Evolutionary conservation across 2,113 vertebrate species (phyloP), one percentile per base, ranked within the genome.

Genomic region (Sinocyclocheilus anshuiensis): DNA sequence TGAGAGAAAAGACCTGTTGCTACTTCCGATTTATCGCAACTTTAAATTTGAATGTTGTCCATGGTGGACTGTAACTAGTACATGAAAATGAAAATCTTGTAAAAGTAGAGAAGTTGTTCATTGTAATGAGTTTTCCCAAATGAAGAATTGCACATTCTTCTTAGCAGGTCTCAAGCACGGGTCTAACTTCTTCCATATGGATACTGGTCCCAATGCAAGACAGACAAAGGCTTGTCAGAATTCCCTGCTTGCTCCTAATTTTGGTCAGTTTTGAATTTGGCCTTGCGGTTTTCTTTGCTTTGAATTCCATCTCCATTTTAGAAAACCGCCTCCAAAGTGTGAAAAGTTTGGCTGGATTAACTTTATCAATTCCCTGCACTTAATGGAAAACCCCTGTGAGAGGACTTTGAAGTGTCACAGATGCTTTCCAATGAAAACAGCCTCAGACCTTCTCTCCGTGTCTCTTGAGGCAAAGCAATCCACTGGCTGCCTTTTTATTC

Each of bases 341-440:
- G 88, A 91, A 88, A 86, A 90, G 88, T 90, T 90, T 36, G 86
- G 79, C 87, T 86, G 86, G 81, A 89, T 89, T 90, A 90, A 78
- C 86, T 91, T 90, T 87, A 89, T 90, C 87, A 88, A 87, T 90
- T 89, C 85, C 75, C 67, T 83, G 61, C 85, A 36, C 59, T 87
- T 86, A 87, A 87, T 87, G 85, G 84, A 89, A 88, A 89, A 88
- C 74, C 80, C 81, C 83, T 84, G 89, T 77, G 81, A 85, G 79
- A 81, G 80, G 55, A 80, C 90, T 89, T 90, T 90, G 88, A 90
- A 90, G 87, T 87, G 75, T 81, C 85, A 81, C 86, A 67, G 67
- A 22, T 50, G 53, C 86, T 80, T 85, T 90, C 88, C 90, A 90
- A 88, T n/a, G 39, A 84, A 89, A 90, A 90, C 90, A 89, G 53